A percentile compares a stretch with the other conserved stretches of the same genome.
Conservation (phyloP, 2,113 vertebrate species). For the Mobula hypostoma region DNA sequence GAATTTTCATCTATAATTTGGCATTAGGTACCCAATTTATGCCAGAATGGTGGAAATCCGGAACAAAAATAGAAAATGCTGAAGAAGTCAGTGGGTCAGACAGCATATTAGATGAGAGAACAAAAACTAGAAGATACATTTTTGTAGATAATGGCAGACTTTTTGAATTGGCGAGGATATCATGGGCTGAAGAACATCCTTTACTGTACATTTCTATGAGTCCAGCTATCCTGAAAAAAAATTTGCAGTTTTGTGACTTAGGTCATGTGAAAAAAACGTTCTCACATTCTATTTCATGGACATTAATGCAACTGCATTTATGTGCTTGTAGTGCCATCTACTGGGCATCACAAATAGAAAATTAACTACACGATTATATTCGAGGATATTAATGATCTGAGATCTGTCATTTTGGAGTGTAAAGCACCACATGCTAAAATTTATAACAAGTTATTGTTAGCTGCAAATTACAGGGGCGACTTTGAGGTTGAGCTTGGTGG, state of each 20-base stretch:
- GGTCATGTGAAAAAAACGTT: not conserved
- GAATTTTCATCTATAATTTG: too few species aligned
- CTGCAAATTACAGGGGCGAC: not conserved
- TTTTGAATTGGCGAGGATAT: too few species aligned
- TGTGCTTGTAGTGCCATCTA: constrained; percentile 20
- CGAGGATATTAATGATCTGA: not conserved
- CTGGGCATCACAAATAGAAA: not conserved
- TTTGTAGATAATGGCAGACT: not conserved
- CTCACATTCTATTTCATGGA: not conserved
- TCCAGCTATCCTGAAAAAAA: not conserved
- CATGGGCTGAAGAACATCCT: too few species aligned
- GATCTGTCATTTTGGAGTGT: not conserved
- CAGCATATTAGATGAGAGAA: too few species aligned
- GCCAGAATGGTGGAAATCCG: too few species aligned
- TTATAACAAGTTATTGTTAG: not conserved
- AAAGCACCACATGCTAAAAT: not conserved
- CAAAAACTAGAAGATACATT: not conserved
- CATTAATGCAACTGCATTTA: not conserved
- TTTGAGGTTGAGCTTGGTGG: not conserved
- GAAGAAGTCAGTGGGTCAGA: too few species aligned
- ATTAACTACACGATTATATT: not conserved
- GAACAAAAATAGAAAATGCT: too few species aligned
- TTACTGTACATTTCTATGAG: too few species aligned
- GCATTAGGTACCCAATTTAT: too few species aligned
- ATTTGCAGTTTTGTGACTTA: not conserved